Evolutionary conservation across 2,888 invertebrate genomes (phyloP).

Genomic region (Plagodis pulveraria): DNA sequence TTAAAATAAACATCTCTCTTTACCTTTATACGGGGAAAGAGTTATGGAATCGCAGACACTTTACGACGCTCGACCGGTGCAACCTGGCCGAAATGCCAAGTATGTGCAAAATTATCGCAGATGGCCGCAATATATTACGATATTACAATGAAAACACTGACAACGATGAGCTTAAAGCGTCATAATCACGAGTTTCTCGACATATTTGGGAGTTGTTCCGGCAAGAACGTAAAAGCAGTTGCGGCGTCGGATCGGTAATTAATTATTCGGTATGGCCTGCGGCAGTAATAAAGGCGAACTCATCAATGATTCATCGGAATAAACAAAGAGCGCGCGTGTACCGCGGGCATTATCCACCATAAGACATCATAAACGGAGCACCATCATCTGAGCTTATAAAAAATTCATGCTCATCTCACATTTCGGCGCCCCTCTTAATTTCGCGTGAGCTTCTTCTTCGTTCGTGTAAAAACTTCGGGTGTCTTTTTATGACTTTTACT

Average conservation of each 20-base stretch:
- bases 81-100: slow-evolving; percentile 39
- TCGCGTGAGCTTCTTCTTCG: slow-evolving; percentile 82
- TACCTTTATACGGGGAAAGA: slow-evolving; percentile 35
- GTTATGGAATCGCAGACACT: slow-evolving; percentile 43
- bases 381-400: slow-evolving; percentile 85
- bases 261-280: slow-evolving; percentile 73
- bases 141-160: slow-evolving; percentile 48
- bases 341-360: slow-evolving; percentile 78
- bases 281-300: slow-evolving; percentile 72
- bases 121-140: slow-evolving; percentile 44
- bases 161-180: slow-evolving; percentile 43
- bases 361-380: slow-evolving; percentile 84
- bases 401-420: slow-evolving; percentile 85
- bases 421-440: slow-evolving; percentile 85
- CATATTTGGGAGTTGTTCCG: slow-evolving; percentile 45
- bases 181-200: slow-evolving; percentile 41
- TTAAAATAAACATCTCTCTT: slow-evolving; percentile 19
- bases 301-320: slow-evolving; percentile 79
- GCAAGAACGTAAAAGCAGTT: slow-evolving; percentile 41
- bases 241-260: slow-evolving; percentile 64
- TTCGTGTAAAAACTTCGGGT: slow-evolving; percentile 85
- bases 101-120: slow-evolving; percentile 44
- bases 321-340: slow-evolving; percentile 81
- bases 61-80: slow-evolving; percentile 41
- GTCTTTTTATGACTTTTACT: slow-evolving; percentile 86